A percentile compares a stretch with the other conserved stretches of the same genome.
Conservation (phyloP, 2,113 vertebrate genomes). For the Brienomyrus longianalis region DNA sequence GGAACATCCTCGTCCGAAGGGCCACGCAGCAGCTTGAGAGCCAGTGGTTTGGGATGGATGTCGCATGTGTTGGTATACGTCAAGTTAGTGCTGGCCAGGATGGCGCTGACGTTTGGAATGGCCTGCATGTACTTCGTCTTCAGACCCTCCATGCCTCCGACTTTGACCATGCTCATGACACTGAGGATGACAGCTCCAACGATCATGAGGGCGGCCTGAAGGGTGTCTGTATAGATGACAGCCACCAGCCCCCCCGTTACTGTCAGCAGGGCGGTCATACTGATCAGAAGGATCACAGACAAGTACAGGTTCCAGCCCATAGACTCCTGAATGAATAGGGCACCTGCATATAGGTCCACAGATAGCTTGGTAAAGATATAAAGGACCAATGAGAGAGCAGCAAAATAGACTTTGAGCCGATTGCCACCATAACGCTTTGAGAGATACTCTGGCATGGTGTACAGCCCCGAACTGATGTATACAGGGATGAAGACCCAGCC, state of each 20-base stretch:
- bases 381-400: conserved; percentile 74
- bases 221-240: conserved; percentile 84
- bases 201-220: conserved; percentile 89
- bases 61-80: conserved; percentile 77
- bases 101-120: conserved; percentile 79
- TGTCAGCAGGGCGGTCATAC: conserved; percentile 69
- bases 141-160: conserved; percentile 87
- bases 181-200: conserved; percentile 85
- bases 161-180: conserved; percentile 75
- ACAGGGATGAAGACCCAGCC: conserved; percentile 86
- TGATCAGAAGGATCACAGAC: conserved; percentile 81
- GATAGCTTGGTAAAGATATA: conserved; percentile 89
- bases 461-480: conserved; percentile 78
- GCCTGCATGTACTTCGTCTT: conserved; percentile 89
- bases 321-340: conserved; percentile 82
- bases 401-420: conserved; percentile 81
- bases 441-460: conserved; percentile 85
- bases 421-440: conserved; percentile 79
- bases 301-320: conserved; percentile 82
- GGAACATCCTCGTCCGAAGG: conserved; percentile 88
- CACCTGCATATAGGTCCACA: conserved; percentile 81
- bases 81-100: conserved; percentile 76
- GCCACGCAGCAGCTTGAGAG: conserved; percentile 77
- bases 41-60: conserved; percentile 77
- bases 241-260: conserved; percentile 86